Conservation (phyloP, 2,113 vertebrate genomes). For the Zosterops hypoxanthus region DNA sequence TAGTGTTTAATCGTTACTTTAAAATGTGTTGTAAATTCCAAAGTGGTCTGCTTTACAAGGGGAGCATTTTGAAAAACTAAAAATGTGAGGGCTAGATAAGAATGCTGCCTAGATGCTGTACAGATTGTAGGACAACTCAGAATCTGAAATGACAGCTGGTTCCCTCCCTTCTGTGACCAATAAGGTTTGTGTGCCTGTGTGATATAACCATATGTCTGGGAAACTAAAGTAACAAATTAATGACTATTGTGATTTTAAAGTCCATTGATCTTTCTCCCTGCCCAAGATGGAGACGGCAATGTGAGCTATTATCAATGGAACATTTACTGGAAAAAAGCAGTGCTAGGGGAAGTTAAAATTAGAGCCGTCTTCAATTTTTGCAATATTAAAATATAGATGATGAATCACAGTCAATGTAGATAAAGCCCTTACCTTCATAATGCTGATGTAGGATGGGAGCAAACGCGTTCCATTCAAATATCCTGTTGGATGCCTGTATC, state of each 20-base stretch:
- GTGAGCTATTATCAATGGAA: neutral
- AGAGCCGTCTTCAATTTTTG: neutral
- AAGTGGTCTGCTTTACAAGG: neutral
- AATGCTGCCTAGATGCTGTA: neutral
- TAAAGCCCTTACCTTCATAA: slow-evolving; percentile 16
- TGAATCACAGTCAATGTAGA: slow-evolving; percentile 2
- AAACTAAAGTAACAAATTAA: neutral
- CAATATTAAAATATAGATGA: neutral
- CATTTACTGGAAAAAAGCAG: neutral
- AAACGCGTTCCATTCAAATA: neutral
- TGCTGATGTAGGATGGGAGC: neutral
- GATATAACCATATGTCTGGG: neutral
- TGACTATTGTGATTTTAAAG: neutral
- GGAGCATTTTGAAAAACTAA: neutral
- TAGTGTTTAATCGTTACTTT: neutral
- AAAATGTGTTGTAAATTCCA: neutral
- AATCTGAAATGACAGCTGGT: neutral
- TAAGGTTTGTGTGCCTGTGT: neutral
- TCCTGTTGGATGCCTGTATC: neutral
- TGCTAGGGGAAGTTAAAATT: neutral
- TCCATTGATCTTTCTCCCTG: neutral
- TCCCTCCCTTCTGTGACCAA: neutral
- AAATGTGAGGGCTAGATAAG: neutral
- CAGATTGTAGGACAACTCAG: neutral
- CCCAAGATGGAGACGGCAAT: neutral